These are phyloP conservation scores for Hypotaenidia okinawae DNA, from an alignment of 2,797 vertebrate genomes.

Conservation along the genomic window DNA sequence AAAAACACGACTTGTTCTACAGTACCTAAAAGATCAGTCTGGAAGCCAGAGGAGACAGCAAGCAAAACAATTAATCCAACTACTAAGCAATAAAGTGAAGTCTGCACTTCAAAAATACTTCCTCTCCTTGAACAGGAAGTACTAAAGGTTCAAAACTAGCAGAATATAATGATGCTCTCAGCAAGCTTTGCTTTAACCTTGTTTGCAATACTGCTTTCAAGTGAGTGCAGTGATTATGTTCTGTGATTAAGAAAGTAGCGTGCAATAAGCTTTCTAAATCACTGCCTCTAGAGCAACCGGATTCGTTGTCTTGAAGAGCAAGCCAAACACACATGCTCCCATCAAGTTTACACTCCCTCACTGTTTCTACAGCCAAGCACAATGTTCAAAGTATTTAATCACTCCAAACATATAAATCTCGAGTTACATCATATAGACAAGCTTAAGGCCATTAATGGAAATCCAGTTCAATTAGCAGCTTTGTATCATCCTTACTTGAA, in stretches of 20 bases:
- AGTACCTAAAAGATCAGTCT: not conserved
- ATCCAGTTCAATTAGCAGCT: not conserved
- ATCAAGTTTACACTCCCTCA: not conserved
- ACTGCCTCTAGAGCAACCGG: not conserved
- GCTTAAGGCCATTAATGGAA: not conserved
- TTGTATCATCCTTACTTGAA: constrained; percentile 82
- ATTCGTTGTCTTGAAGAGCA: not conserved
- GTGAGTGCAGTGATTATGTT: not conserved
- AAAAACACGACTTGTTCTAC: not conserved
- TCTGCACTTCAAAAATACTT: not conserved
- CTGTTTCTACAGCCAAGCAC: not conserved
- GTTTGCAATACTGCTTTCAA: not conserved
- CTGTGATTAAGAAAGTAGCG: not conserved
- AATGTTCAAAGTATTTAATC: not conserved
- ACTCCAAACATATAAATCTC: not conserved
- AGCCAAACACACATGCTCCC: not conserved
- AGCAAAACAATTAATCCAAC: not conserved
- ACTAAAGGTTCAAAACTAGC: not conserved
- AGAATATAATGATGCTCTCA: not conserved
- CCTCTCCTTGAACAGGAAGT: not conserved
- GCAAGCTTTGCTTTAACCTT: not conserved
- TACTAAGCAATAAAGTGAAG: not conserved
- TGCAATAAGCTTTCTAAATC: not conserved
- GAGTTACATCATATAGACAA: not conserved
- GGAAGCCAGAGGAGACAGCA: not conserved